Evolutionary conservation across 2,797 vertebrate species (phyloP), one percentile per base, ranked within the genome.

Genomic region (Cheirogaleus major): DNA sequence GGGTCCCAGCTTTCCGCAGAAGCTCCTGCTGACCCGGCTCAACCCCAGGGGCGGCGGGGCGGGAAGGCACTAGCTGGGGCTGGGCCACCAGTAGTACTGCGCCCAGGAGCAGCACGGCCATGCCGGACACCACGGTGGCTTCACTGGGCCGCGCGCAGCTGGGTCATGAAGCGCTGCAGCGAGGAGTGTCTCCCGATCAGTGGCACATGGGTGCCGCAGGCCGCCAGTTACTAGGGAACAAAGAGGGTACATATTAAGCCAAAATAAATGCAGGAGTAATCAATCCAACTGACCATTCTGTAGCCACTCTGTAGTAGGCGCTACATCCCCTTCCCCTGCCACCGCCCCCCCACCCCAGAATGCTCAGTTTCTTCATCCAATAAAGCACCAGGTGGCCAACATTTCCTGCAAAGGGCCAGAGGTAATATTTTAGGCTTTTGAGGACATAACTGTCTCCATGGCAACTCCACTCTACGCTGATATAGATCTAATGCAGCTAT

Each of bases 101-200:
- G 98, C 99, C 99, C 92, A 99, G 98, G 94, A 99, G 98, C 95
- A 99, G 97, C 88, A 98, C 98, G 93, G 99, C 99, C 99, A 99
- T 99, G 98, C 99, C 98, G 98, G 98, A 99, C 98, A 98, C 99
- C 98, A 98, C 98, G 96, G 98, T 98, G 98, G 97, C 98, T 97
- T 99, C 99, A 99, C 98, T 99, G 98, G 99, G 98, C 98, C 98
- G 91, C 98, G 97, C 98, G 96, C 98, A 92, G 94, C 98, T 97
- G 97, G 98, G 97, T 98, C 97, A 98, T 98, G 98, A 98, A 99
- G 98, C 52, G 69, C 97, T 98, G 97, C 99, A 96, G 98, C 98
- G 80, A 98, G 97, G 98, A 98, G 96, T 32, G 86, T 59, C 76
- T 95, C 88, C 87, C 48, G 96, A 61, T 98, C 96, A 94, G 94